Evolutionary conservation across 2,888 invertebrate species (phyloP).

Genomic region (Pachliopta kotzebuea): DNA sequence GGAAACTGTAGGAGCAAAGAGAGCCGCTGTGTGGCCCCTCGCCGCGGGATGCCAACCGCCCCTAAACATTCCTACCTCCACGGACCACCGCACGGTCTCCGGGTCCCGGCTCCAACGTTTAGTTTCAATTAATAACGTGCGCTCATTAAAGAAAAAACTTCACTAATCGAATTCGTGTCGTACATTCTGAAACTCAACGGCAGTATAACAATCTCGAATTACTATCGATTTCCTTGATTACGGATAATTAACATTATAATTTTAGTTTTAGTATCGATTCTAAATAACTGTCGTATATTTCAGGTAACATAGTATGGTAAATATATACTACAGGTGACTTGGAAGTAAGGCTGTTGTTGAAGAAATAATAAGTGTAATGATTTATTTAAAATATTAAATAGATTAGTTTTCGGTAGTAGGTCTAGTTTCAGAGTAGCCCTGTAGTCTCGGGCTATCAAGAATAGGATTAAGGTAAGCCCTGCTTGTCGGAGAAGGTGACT

Average conservation of each 20-base stretch:
- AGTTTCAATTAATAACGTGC: slow-evolving; percentile 24
- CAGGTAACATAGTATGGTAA: no score
- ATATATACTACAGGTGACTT: no score
- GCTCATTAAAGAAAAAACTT: slow-evolving; percentile 18
- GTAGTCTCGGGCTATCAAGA: no score
- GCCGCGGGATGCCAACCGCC: slow-evolving; percentile 22
- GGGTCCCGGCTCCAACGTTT: slow-evolving; percentile 1
- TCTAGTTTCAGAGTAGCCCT: no score
- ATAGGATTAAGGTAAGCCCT: no score
- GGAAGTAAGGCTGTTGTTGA: no score
- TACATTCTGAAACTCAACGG: neutral
- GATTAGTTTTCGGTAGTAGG: no score
- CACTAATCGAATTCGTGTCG: slow-evolving; percentile 2
- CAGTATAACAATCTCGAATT: neutral
- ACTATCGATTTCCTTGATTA: slow-evolving; percentile 13
- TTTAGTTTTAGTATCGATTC: no score
- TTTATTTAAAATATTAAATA: no score
- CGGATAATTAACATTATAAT: slow-evolving; percentile 13
- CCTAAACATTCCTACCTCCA: slow-evolving; percentile 14
- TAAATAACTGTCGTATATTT: no score
- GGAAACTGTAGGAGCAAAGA: slow-evolving; percentile 11
- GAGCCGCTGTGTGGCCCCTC: slow-evolving; percentile 27
- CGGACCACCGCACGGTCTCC: neutral
- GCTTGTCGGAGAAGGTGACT: no score
- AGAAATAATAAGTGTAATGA: no score